phyloP scores from a whole-genome alignment of 2,888 invertebrate species.

The Xanthorhoe spadicearia region DNA sequence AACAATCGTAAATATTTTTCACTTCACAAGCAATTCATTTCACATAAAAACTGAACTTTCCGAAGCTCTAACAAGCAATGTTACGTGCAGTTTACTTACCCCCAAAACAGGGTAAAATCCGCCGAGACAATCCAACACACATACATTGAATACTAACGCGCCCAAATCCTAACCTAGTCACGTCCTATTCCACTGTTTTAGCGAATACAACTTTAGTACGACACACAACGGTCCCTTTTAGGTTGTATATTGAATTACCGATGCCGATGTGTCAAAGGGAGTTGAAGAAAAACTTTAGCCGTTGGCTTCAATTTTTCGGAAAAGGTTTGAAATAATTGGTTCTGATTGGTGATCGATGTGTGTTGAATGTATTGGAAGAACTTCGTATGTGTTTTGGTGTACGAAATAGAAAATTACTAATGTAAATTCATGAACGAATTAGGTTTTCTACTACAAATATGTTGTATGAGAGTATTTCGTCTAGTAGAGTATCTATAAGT shows the following conservation, averaged over 20 bases:
- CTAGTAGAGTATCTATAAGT: too few relatives aligned
- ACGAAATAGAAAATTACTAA: neutral
- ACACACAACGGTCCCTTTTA: neutral
- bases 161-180: constrained; percentile 53
- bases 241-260: neutral
- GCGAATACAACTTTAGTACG: neutral
- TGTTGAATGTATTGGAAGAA: neutral
- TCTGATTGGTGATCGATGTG: neutral
- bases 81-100: constrained; percentile 4
- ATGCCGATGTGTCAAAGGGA: neutral
- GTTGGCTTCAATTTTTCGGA: constrained; percentile 2
- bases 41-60: constrained; percentile 1
- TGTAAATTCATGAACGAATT: too few relatives aligned
- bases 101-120: constrained; percentile 1
- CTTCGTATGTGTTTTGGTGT: neutral
- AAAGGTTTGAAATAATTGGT: neutral
- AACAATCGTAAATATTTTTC: neutral
- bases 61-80: constrained; percentile 2
- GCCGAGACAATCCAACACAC: constrained; percentile 2
- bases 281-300: neutral
- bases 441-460: too few relatives aligned
- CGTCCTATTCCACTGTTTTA: constrained; percentile 37
- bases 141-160: constrained; percentile 47
- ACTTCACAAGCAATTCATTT: too few relatives aligned
- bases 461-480: too few relatives aligned